These are phyloP conservation scores for Poeciliopsis occidentalis DNA, from an alignment of 2,113 vertebrate genomes.

Conservation along the genomic window DNA sequence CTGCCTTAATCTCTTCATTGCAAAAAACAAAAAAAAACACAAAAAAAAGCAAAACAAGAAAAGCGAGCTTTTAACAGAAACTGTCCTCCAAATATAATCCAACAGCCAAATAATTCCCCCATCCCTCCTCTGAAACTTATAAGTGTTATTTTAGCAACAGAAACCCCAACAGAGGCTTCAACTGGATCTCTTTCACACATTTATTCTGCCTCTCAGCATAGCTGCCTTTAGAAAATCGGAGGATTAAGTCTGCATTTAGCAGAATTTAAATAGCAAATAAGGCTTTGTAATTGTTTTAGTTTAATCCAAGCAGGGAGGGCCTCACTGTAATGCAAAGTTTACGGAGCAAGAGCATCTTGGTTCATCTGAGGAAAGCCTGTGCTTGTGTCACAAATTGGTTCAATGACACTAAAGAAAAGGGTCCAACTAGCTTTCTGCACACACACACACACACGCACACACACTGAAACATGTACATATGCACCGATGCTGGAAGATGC, in stretches of 20 bases:
- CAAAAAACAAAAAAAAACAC: not conserved
- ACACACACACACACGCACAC: slow-evolving; percentile 22
- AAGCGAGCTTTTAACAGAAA: slow-evolving; percentile 52
- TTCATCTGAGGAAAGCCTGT: slow-evolving; percentile 63
- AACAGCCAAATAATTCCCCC: slow-evolving; percentile 57
- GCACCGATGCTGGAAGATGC: slow-evolving; percentile 18
- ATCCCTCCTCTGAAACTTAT: slow-evolving; percentile 50
- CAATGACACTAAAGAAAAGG: slow-evolving; percentile 63
- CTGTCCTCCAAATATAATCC: slow-evolving; percentile 56
- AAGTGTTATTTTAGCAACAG: slow-evolving; percentile 70
- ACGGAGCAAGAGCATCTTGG: slow-evolving; percentile 54
- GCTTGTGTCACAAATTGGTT: slow-evolving; percentile 67
- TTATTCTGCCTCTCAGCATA: slow-evolving; percentile 61
- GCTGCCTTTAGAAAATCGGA: slow-evolving; percentile 62
- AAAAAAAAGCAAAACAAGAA: not conserved
- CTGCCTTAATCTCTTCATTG: slow-evolving; percentile 40
- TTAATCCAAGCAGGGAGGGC: slow-evolving; percentile 67
- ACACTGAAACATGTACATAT: not conserved
- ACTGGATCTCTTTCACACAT: slow-evolving; percentile 62
- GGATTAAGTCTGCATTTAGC: slow-evolving; percentile 75
- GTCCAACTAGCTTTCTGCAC: slow-evolving; percentile 44
- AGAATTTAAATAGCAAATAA: slow-evolving; percentile 74
- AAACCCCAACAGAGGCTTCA: slow-evolving; percentile 61
- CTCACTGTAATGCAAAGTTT: slow-evolving; percentile 58
- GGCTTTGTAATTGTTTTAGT: slow-evolving; percentile 74